Evolutionary conservation across 2,797 vertebrate genomes (phyloP).

Genomic region (Ptychobarbus kaznakovi): DNA sequence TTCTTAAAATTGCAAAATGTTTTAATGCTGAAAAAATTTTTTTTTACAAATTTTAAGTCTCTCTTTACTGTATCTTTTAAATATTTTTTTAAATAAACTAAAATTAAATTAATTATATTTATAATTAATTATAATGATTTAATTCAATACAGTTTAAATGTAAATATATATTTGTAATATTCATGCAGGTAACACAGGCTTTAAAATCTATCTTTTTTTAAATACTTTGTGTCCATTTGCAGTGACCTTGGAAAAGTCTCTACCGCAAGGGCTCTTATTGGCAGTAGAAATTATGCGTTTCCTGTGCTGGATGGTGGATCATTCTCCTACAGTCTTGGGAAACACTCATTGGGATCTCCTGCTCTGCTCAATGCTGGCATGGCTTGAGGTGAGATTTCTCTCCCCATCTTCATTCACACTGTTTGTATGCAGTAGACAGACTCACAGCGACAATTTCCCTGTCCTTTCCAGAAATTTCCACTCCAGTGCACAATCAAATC

Average conservation of each 20-base stretch:
- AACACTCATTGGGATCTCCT: slow-evolving; percentile 93
- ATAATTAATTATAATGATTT: background rate
- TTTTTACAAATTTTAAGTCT: too few relatives aligned
- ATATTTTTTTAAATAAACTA: background rate
- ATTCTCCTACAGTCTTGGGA: slow-evolving; percentile 75
- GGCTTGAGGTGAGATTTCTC: slow-evolving; percentile 86
- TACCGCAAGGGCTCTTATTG: slow-evolving; percentile 82
- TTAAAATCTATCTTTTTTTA: slow-evolving; percentile 8
- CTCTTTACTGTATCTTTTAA: background rate
- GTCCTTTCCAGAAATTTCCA: slow-evolving; percentile 9
- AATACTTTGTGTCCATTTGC: slow-evolving; percentile 58
- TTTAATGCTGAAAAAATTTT: background rate
- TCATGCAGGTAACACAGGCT: background rate
- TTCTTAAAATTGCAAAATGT: background rate
- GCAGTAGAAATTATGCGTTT: slow-evolving; percentile 91
- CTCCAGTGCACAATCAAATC: slow-evolving; percentile 27
- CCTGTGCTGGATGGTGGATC: slow-evolving; percentile 83
- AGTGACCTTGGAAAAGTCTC: slow-evolving; percentile 85
- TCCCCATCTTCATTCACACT: slow-evolving; percentile 17
- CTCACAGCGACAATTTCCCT: background rate
- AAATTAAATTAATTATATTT: too few relatives aligned
- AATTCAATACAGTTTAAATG: background rate
- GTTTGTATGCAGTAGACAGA: slow-evolving; percentile 1
- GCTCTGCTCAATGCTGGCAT: slow-evolving; percentile 93
- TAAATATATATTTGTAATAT: too few relatives aligned